Evolutionary conservation across 2,888 invertebrate species (phyloP).

Genomic region (Petrophora chlorosata): DNA sequence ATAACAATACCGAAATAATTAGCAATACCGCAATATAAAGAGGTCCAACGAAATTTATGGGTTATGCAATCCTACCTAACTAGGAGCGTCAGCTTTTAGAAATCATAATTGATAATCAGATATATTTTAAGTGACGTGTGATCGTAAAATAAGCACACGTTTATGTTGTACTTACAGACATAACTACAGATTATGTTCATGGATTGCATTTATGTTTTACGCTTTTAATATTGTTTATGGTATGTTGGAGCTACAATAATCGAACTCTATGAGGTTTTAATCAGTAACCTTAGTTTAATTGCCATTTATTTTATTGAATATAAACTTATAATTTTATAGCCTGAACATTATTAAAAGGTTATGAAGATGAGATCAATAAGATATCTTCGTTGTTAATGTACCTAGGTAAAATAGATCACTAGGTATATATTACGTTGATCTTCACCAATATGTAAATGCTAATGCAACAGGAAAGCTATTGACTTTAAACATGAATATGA

Average conservation of each 20-base stretch:
- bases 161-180: constrained; percentile 7
- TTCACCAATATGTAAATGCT: no score
- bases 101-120: constrained; percentile 31
- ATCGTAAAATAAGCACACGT: constrained; percentile 11
- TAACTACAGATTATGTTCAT: constrained; percentile 19
- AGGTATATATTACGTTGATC: no score
- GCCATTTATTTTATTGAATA: background rate
- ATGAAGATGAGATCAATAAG: no score
- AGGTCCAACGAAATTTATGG: no score
- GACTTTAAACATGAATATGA: no score
- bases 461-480: no score
- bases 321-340: background rate
- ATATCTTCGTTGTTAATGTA: no score
- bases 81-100: constrained; percentile 29
- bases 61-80: no score
- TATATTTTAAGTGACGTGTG: constrained; percentile 18
- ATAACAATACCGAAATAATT: no score
- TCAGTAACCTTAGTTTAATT: background rate
- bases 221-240: constrained; percentile 12
- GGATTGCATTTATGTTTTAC: constrained; percentile 6
- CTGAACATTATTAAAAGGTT: background rate
- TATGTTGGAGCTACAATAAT: constrained; percentile 1
- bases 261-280: constrained; percentile 1
- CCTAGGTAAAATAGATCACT: no score
- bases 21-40: no score